Base-by-base conservation (phyloP, 1,140 invertebrate genomes). In the Drosophila insularis region DNA sequence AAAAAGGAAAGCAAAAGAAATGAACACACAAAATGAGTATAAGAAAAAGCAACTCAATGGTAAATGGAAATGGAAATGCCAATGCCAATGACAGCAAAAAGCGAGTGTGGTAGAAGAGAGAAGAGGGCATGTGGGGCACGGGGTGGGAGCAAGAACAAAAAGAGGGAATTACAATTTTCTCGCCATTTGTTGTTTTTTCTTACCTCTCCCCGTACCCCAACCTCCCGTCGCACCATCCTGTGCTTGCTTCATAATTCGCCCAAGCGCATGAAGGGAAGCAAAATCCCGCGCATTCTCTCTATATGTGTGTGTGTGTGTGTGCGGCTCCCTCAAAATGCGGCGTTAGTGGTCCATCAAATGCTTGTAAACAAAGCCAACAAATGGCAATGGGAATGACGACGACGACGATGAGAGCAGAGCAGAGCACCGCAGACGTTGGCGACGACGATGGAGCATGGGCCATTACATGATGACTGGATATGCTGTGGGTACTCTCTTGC, bases 331-430 rank as follows among this genome's bases (percentile, higher is more conserved):
- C 72, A 85, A 80, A 60, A 53, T 81, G 75, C 79, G 75, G 73
- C 77, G 71, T 86, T 87, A 79, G 82, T 82, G 82, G 82, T 86
- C 82, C 79, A 86, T 86, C 82, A 86, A 81, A 87, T 79, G 82
- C 81, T 86, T 86, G 81, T 86, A 86, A 86, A 86, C 81, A 86
- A 86, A 86, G 81, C 81, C 81, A 87, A 68, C 72, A 79, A 86
- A 87, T 68, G 72, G 69, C 72, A 75, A 75, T 63, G 74, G 65
- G 54, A 73, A 74, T 60, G 64, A 68, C 40, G 64, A 37, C 55
- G 74, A 78, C 67, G 32, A 62, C 31, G 35, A 40, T 32, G 61
- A 60, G 67, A 37, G 35, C 35, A 37, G 35, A 37, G 35, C 11
- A 13, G 2, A 37, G 35, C 10, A 37, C 35, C 35, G 11, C 35